Conservation (phyloP, 2,797 vertebrate species). For the Protosalanx chinensis region DNA sequence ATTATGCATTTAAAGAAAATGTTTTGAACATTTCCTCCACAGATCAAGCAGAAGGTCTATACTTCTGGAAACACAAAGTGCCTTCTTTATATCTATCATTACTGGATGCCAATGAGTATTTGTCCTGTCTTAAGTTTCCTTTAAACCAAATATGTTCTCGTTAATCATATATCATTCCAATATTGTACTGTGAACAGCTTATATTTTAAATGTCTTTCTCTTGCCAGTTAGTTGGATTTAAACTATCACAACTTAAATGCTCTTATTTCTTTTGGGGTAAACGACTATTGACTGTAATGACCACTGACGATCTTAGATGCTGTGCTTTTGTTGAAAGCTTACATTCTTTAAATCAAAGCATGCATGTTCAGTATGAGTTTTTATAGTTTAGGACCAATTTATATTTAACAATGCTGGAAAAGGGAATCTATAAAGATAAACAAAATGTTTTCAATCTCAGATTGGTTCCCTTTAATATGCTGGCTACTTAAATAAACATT, state of each 20-base stretch:
- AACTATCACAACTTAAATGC: slow-evolving; percentile 25
- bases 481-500: slow-evolving; percentile 32
- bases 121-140: not conserved
- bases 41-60: too few relatives aligned
- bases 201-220: slow-evolving; percentile 50
- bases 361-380: slow-evolving; percentile 21
- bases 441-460: slow-evolving; percentile 12
- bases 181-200: slow-evolving; percentile 56
- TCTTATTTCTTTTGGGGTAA: slow-evolving; percentile 13
- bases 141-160: not conserved
- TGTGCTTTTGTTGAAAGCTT: not conserved
- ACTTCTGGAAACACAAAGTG: not conserved
- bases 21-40: not conserved
- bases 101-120: not conserved
- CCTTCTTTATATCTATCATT: not conserved
- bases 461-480: slow-evolving; percentile 18
- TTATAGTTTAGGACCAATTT: slow-evolving; percentile 32
- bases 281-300: slow-evolving; percentile 26
- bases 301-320: slow-evolving; percentile 52
- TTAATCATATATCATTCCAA: slow-evolving; percentile 3
- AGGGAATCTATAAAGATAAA: slow-evolving; percentile 4
- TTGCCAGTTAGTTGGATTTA: slow-evolving; percentile 24
- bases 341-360: not conserved
- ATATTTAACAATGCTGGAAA: slow-evolving; percentile 21
- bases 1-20: not conserved